Conservation (phyloP, 2,113 vertebrate species). For the Notarius lentiginosus region DNA sequence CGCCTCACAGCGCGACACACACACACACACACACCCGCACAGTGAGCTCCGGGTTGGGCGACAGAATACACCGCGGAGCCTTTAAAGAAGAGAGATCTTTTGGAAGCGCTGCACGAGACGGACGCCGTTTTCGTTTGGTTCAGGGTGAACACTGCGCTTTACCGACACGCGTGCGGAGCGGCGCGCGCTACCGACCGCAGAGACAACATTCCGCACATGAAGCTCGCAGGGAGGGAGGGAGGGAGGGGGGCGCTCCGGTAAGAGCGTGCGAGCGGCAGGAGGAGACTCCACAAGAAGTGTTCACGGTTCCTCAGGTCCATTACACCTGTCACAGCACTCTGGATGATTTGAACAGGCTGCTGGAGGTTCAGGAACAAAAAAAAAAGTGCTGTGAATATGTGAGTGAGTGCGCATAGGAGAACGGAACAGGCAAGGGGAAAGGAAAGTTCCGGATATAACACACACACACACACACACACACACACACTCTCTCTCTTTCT, state of each 20-base stretch:
- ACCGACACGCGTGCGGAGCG: conserved; percentile 16
- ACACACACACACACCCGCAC: not conserved
- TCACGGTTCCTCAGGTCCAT: not conserved
- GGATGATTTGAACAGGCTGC: not conserved
- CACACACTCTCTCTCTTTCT: not conserved
- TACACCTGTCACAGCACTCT: not conserved
- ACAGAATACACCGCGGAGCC: conserved; percentile 21
- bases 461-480: too few species aligned
- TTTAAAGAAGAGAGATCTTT: not conserved
- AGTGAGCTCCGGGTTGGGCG: conserved; percentile 26
- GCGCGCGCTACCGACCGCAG: conserved; percentile 13
- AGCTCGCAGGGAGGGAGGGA: too few species aligned
- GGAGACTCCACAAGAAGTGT: not conserved
- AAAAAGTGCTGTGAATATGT: conserved; percentile 3
- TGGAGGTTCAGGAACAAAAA: conserved; percentile 2
- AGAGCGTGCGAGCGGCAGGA: not conserved
- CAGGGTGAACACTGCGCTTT: conserved; percentile 35
- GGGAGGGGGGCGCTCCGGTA: too few species aligned
- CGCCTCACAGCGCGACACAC: not conserved
- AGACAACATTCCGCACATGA: not conserved
- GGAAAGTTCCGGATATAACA: conserved; percentile 14
- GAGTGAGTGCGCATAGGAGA: not conserved
- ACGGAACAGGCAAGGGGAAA: too few species aligned
- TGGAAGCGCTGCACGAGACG: conserved; percentile 54
- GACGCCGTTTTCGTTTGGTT: conserved; percentile 58